These are phyloP conservation scores for Bombus cullumanus DNA, from an alignment of 1,140 invertebrate species.

Conservation along the genomic window DNA sequence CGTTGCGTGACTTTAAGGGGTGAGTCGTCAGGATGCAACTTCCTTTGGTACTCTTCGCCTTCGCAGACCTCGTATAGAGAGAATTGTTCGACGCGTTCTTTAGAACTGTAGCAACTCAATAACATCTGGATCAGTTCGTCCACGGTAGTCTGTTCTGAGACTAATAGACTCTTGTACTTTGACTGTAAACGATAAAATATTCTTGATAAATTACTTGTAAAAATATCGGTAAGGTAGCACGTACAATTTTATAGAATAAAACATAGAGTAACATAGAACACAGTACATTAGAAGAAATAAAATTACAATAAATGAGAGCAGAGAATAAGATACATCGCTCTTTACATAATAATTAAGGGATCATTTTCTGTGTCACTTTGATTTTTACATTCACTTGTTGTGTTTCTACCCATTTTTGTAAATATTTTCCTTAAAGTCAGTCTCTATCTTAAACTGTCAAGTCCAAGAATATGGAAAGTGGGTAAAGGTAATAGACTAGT, in stretches of 20 bases:
- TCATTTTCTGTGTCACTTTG: too few species aligned
- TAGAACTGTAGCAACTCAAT: conserved; percentile 92
- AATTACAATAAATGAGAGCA: too few species aligned
- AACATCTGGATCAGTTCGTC: conserved; percentile 94
- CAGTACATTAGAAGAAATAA: too few species aligned
- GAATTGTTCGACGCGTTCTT: conserved; percentile 92
- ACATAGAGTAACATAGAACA: too few species aligned
- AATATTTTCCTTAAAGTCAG: too few species aligned
- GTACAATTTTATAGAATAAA: too few species aligned
- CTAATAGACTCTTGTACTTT: conserved; percentile 95
- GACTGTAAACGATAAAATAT: conserved; percentile 83
- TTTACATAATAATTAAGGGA: too few species aligned
- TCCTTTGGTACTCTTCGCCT: conserved; percentile 91
- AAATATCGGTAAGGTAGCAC: too few species aligned
- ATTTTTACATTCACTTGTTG: too few species aligned
- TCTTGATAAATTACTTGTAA: not conserved
- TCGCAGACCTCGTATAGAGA: conserved; percentile 92
- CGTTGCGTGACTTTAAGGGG: conserved; percentile 92
- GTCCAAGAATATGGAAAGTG: not conserved
- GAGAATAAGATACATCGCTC: too few species aligned
- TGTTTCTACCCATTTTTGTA: too few species aligned
- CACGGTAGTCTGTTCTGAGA: conserved; percentile 94
- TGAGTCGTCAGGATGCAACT: conserved; percentile 92
- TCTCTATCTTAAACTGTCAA: not conserved
- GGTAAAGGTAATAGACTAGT: not conserved